These are phyloP conservation scores for Eumerus sabulonum DNA, from an alignment of 2,888 invertebrate genomes.

Conservation along the genomic window DNA sequence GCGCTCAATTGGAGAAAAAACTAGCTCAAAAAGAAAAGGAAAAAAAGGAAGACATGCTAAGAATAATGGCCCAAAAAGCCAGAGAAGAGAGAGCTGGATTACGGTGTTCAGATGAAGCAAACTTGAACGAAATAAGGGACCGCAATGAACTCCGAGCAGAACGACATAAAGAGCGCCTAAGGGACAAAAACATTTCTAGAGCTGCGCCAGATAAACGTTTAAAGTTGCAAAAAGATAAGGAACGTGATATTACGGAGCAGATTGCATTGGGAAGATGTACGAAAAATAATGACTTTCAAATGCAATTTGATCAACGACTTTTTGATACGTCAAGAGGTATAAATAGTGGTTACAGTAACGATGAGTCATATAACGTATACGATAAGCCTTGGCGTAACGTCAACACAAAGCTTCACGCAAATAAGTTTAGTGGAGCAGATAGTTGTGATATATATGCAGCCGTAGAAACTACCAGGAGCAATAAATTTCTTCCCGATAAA, in stretches of 20 bases:
- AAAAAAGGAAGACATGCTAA: slow-evolving; percentile 96
- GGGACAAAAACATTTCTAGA: slow-evolving; percentile 94
- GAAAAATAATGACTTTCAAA: slow-evolving; percentile 86
- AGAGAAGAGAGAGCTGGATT: slow-evolving; percentile 95
- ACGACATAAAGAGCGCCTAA: slow-evolving; percentile 92
- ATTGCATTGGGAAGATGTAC: slow-evolving; percentile 98
- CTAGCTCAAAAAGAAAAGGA: slow-evolving; percentile 99
- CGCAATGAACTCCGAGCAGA: slow-evolving; percentile 93
- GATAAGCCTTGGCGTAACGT: slow-evolving; percentile 98
- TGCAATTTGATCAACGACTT: slow-evolving; percentile 95
- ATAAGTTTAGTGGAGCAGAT: slow-evolving; percentile 89
- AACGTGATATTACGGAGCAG: slow-evolving; percentile 98
- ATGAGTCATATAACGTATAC: slow-evolving; percentile 98
- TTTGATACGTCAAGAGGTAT: slow-evolving; percentile 96
- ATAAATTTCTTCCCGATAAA: slow-evolving; percentile 98
- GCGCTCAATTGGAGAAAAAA: slow-evolving; percentile 97
- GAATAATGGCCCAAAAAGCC: slow-evolving; percentile 95
- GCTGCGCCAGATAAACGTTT: slow-evolving; percentile 97
- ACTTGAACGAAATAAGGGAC: slow-evolving; percentile 84
- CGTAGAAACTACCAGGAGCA: slow-evolving; percentile 90
- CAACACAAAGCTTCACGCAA: slow-evolving; percentile 93
- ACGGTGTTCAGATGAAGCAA: slow-evolving; percentile 78
- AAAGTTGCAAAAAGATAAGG: slow-evolving; percentile 92
- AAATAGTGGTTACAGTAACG: slow-evolving; percentile 95
- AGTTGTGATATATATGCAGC: slow-evolving; percentile 92